Conservation (phyloP, 2,113 vertebrate genomes). For the Oreochromis aureus region DNA sequence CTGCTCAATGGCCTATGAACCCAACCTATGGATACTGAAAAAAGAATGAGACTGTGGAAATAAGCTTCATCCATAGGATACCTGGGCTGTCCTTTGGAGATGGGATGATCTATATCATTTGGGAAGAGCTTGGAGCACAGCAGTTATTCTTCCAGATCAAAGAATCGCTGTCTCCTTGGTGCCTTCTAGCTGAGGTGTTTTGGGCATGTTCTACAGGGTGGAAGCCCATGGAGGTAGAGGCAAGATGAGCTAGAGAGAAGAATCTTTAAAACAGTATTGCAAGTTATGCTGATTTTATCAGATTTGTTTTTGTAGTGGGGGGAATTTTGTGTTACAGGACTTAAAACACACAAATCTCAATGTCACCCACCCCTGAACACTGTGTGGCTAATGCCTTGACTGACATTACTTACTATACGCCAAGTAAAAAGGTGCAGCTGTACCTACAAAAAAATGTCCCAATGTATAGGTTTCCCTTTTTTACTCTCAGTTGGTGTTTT, state of each 20-base stretch:
- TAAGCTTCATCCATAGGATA: neutral
- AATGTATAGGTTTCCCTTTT: neutral
- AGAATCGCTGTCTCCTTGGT: neutral
- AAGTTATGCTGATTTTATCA: neutral
- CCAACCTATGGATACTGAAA: neutral
- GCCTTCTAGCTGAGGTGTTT: neutral
- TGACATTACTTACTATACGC: neutral
- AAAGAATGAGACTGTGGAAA: neutral
- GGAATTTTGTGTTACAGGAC: neutral
- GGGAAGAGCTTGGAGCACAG: neutral
- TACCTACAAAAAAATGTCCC: neutral
- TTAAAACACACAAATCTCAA: neutral
- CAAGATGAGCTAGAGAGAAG: neutral
- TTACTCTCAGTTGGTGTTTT: neutral
- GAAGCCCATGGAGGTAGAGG: neutral
- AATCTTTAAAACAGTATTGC: neutral
- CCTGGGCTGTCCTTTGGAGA: neutral
- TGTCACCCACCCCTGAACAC: neutral
- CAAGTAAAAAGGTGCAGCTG: neutral
- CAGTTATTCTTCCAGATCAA: neutral
- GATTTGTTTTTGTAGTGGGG: neutral
- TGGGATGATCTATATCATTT: neutral
- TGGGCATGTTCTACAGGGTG: neutral
- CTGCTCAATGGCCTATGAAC: too few species aligned
- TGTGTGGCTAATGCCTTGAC: neutral